Conservation (phyloP, 2,797 vertebrate genomes). For the Hypotaenidia philippensis region DNA sequence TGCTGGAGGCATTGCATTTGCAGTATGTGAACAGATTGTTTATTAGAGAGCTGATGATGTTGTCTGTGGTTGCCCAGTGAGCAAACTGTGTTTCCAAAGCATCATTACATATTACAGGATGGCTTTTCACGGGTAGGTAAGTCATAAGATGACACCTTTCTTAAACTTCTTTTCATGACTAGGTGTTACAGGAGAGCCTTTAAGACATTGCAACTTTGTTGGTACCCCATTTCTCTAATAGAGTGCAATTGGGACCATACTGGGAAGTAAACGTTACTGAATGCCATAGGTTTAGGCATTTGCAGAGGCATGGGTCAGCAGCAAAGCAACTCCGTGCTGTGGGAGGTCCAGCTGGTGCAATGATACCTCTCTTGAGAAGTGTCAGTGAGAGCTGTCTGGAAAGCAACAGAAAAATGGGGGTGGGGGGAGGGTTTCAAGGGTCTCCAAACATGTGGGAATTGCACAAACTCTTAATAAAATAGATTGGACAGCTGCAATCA, state of each 20-base stretch:
- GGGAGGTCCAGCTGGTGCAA: not conserved
- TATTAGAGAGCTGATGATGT: not conserved
- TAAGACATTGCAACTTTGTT: not conserved
- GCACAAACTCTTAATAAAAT: not conserved
- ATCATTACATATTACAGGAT: not conserved
- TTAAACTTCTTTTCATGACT: not conserved
- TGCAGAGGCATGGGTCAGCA: not conserved
- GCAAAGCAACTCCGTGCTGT: not conserved
- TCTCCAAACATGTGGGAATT: not conserved
- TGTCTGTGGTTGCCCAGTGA: not conserved
- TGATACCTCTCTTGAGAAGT: not conserved
- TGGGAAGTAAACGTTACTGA: not conserved
- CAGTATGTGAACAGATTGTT: not conserved
- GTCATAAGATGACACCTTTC: not conserved
- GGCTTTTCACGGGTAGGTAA: not conserved
- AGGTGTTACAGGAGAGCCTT: not conserved
- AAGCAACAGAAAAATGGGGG: not conserved
- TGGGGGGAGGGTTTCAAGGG: not conserved
- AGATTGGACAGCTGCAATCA: not conserved
- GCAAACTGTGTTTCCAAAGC: not conserved
- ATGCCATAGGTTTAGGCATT: not conserved
- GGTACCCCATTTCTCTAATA: not conserved
- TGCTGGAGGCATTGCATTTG: not conserved
- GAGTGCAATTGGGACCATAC: not conserved
- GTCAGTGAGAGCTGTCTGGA: not conserved